Base-by-base conservation (phyloP, 2,888 invertebrate genomes). In the Perizoma flavofasciatum region DNA sequence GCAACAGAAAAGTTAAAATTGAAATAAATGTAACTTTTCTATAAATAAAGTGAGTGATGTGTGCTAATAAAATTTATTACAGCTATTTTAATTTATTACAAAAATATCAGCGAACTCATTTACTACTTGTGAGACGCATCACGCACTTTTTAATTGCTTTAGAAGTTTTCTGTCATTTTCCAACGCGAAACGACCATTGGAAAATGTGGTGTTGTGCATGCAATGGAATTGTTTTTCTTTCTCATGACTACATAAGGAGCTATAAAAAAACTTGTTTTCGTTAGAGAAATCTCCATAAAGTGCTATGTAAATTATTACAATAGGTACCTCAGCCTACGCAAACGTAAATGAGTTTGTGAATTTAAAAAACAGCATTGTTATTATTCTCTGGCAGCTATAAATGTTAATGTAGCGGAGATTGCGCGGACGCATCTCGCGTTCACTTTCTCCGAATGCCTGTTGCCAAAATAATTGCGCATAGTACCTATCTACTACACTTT, bases 361-460 rank as follows among this genome's bases (percentile, higher is more conserved):
- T 66, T 64, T 65, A 66, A 59, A 70, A 68, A 61, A 71, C 60
- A 59, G 62, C 57, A 66, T 61, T 64, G 71, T 68, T 72, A 71
- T 71, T 73, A 73, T 68, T 69, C 60, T 64, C 61, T 61, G 63
- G 52, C 65, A 58, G 62, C 69, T 66, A 58, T 70, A 69, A 73
- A 70, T 72, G 70, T 63, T 69, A 74, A 72, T 72, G 69, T 71
- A 72, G 66, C 69, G 70, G 69, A 72, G 72, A 67, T 22, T 59
- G 67, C 72, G 72, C 71, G 48, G 66, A 63, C 72, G 69, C 75
- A 71, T 72, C 64, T 62, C 65, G 63, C 74, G 59, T 76, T 82
- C 79, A 83, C 83, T 83, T 83, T 83, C 83, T 77, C 83, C 71
- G 48, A 61, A 61, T 62, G 67, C 69, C 8, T 66, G 70, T 60